These are phyloP conservation scores for Sturnus vulgaris DNA, from an alignment of 2,113 vertebrate genomes.

Conservation along the genomic window DNA sequence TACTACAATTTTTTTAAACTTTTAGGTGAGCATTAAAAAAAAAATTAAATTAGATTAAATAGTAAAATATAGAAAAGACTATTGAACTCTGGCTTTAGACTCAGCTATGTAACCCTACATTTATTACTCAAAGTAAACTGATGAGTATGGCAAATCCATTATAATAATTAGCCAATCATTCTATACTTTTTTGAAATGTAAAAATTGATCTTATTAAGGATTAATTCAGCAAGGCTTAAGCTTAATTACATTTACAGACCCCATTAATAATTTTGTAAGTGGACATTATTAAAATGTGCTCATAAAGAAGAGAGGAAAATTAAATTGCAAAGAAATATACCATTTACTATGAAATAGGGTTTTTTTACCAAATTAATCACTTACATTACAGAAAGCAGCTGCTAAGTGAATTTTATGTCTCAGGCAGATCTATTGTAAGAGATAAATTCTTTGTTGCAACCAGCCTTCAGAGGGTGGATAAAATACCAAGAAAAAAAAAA, in stretches of 20 bases:
- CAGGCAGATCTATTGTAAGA: not conserved
- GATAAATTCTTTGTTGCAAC: not conserved
- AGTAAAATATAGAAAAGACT: not conserved
- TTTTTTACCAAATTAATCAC: not conserved
- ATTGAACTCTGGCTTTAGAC: not conserved
- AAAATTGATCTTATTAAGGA: slow-evolving; percentile 15
- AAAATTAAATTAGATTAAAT: not conserved
- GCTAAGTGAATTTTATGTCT: not conserved
- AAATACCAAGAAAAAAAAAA: not conserved
- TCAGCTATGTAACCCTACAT: not conserved
- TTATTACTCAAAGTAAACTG: not conserved
- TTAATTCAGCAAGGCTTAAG: not conserved
- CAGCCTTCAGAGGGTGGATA: not conserved
- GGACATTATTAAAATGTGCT: not conserved
- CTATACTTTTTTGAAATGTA: not conserved
- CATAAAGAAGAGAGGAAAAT: not conserved
- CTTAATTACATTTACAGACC: not conserved
- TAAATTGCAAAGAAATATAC: not conserved
- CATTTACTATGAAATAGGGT: not conserved
- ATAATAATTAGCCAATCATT: not conserved
- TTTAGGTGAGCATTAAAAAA: not conserved
- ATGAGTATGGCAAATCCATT: not conserved
- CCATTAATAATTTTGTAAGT: slow-evolving; percentile 6
- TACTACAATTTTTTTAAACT: not conserved
- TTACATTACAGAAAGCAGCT: not conserved